Base-by-base conservation (phyloP, 2,888 invertebrate species). In the Ceramica pisi region DNA sequence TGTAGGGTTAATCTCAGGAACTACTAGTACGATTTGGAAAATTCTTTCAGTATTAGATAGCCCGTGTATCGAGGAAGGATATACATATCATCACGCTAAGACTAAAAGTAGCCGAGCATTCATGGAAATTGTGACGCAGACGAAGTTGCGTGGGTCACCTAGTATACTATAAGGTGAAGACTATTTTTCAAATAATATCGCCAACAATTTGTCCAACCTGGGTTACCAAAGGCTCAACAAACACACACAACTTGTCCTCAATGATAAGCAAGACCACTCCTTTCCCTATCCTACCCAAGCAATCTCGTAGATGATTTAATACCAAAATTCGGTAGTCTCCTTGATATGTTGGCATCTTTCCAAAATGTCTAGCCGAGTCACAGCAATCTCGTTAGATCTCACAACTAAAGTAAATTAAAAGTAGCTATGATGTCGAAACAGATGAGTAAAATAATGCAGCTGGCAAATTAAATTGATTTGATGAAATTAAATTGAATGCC, bases 331-430 rank as follows among this genome's bases (percentile, higher is more conserved):
- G 50, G 56, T 38, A 31, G 23, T 69, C 64, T 68, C 61, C 23
- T 23, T 65, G 75, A 73, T 78, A 76, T 53, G 7, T 65, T 88
- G 88, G 88, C 86, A 7, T n/a, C 6, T 0, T 2, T 66, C 87
- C 88, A 88, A 74, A 12, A 6, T 9, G 71, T 82, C 72, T 66
- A 64, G 82, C 71, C 79, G 31, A 1, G 14, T 1, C 14, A 19
- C 8, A 77, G 83, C 79, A 81, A 75, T 82, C 67, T 63, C 71
- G 51, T 71, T 50, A 73, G 55, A 79, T 78, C 81, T 85, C 80
- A 74, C 44, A 75, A 69, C 66, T 69, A 21, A 67, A 63, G n/a
- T 67, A 38, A 67, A 38, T 48, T 70, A 56, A 55, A 66, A 57
- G 26, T n/a, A 50, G 55, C 44, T 21, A n/a, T 31, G 38, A 19